phyloP scores from a whole-genome alignment of 2,888 invertebrate genomes.

The Eudemis profundana region DNA sequence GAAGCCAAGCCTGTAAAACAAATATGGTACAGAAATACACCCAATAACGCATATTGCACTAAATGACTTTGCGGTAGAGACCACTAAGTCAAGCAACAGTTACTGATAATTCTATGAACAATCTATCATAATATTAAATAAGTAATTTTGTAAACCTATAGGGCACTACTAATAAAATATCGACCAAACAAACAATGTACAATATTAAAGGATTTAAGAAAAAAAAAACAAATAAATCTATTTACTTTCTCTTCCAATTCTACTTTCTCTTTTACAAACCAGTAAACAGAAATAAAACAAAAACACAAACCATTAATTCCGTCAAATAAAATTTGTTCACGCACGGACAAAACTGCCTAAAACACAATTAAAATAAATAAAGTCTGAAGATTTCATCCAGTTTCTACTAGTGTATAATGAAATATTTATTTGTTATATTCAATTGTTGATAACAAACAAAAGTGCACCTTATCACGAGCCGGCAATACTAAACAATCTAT shows the following conservation, averaged over 20 bases:
- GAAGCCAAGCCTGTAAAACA: constrained; percentile 89
- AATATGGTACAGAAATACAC: constrained; percentile 17
- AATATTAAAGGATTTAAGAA: no score
- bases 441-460: no score
- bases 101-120: background rate
- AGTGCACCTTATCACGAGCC: no score
- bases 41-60: background rate
- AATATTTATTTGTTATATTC: no score
- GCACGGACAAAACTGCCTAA: constrained; percentile 22
- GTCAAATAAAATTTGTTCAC: constrained; percentile 16
- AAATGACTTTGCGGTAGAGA: background rate
- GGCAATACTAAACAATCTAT: no score
- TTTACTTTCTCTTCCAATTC: background rate
- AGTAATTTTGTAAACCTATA: background rate
- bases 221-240: background rate
- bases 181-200: no score
- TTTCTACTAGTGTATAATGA: no score
- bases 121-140: background rate
- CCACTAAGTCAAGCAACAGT: background rate
- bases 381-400: background rate
- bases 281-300: constrained; percentile 15
- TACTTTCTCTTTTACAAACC: no score
- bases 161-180: no score
- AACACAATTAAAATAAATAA: constrained; percentile 10
- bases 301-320: constrained; percentile 36